Percentiles rank a stretch among this genome's conserved stretches.
Evolutionary conservation across 2,888 invertebrate species (phyloP).

Genomic region (Tenthredo mesomela): DNA sequence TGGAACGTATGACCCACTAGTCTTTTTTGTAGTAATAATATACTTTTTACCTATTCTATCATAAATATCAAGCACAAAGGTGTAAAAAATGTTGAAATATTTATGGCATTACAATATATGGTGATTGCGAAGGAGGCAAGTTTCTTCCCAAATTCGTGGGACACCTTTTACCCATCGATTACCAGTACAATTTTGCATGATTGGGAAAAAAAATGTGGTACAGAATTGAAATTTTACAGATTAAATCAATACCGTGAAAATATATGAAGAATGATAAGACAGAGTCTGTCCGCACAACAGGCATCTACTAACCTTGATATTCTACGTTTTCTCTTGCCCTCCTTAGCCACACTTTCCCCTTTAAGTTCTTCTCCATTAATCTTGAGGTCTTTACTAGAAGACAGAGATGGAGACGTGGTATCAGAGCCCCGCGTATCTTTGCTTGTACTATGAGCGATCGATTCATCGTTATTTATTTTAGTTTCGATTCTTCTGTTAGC

Average conservation of each 20-base stretch:
- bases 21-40: neutral
- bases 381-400: conserved; percentile 49
- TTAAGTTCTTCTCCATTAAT: conserved; percentile 47
- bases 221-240: neutral
- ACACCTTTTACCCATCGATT: neutral
- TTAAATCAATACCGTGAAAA: neutral
- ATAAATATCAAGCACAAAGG: neutral
- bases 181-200: neutral
- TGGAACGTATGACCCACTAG: neutral
- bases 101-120: neutral
- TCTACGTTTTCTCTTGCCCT: conserved; percentile 67
- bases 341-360: conserved; percentile 53
- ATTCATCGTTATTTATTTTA: conserved; percentile 5
- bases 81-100: neutral
- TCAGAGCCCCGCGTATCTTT: conserved; percentile 50
- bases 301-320: conserved; percentile 63
- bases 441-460: conserved; percentile 46
- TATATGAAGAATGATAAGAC: conserved; percentile 22
- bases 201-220: neutral
- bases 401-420: conserved; percentile 52
- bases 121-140: neutral
- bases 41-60: neutral
- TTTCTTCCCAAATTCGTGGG: neutral
- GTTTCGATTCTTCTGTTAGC: conserved; percentile 46
- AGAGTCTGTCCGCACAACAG: conserved; percentile 48